Conservation (phyloP, 2,888 invertebrate genomes). For the Napeogenes sylphis region DNA sequence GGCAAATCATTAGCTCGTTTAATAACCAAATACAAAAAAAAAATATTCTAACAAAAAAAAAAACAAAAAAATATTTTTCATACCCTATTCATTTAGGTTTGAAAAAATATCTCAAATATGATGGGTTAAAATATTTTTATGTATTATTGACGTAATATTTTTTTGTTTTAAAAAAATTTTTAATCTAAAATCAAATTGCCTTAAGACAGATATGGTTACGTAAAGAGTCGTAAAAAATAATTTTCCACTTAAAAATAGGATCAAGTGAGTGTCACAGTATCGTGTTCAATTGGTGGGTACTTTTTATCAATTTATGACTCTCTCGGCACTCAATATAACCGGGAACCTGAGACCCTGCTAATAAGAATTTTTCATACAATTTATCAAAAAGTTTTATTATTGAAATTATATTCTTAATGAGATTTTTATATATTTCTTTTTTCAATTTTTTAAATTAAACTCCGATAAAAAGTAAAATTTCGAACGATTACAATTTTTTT, state of each 20-base stretch:
- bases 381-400: constrained; percentile 9
- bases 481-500: too few relatives aligned
- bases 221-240: constrained; percentile 7
- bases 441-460: background rate
- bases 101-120: too few relatives aligned
- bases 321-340: constrained; percentile 46
- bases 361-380: constrained; percentile 26
- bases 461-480: background rate
- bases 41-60: too few relatives aligned
- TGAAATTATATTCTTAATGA: constrained; percentile 19
- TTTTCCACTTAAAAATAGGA: constrained; percentile 27
- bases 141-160: too few relatives aligned
- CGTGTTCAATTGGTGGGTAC: constrained; percentile 52
- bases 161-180: too few relatives aligned
- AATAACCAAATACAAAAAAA: too few relatives aligned
- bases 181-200: background rate
- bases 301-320: constrained; percentile 54
- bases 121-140: too few relatives aligned
- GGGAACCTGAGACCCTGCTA: constrained; percentile 28
- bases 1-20: too few relatives aligned
- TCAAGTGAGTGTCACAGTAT: constrained; percentile 38
- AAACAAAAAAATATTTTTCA: too few relatives aligned
- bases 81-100: too few relatives aligned
- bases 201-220: background rate
- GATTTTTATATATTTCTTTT: background rate